Evolutionary conservation across 2,888 invertebrate species (phyloP).

Genomic region (Arge pagana): DNA sequence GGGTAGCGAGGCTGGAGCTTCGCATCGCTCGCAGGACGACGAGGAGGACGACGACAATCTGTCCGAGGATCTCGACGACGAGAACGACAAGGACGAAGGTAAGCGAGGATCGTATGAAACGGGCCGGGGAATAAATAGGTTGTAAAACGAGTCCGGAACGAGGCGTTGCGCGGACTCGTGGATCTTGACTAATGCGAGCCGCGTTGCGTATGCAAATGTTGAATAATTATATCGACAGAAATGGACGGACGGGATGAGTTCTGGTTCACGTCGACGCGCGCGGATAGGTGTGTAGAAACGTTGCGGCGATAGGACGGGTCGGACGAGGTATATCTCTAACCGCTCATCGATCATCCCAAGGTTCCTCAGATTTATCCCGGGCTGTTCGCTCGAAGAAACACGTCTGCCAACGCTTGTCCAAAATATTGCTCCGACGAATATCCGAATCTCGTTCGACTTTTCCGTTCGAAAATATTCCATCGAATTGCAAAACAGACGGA

Average conservation of each 20-base stretch:
- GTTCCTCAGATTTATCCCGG: constrained; percentile 42
- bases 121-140: neutral
- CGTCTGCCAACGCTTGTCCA: constrained; percentile 34
- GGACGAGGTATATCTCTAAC: constrained; percentile 39
- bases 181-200: neutral
- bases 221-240: constrained; percentile 56
- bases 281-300: neutral
- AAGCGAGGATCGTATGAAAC: constrained; percentile 37
- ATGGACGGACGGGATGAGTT: constrained; percentile 39
- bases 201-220: constrained; percentile 29
- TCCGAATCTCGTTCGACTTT: neutral
- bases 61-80: constrained; percentile 85
- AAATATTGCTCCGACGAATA: too few relatives aligned
- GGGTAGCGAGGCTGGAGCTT: constrained; percentile 69
- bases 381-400: constrained; percentile 31
- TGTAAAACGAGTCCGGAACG: neutral
- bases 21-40: constrained; percentile 70
- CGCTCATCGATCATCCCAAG: constrained; percentile 56
- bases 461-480: too few relatives aligned
- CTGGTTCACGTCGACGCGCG: neutral
- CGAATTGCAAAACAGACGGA: too few relatives aligned
- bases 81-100: constrained; percentile 84
- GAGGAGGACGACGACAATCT: constrained; percentile 87
- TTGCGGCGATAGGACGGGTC: constrained; percentile 45
- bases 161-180: too few relatives aligned